Evolutionary conservation across 2,113 vertebrate species (phyloP).

Genomic region (Thalassoma bifasciatum): DNA sequence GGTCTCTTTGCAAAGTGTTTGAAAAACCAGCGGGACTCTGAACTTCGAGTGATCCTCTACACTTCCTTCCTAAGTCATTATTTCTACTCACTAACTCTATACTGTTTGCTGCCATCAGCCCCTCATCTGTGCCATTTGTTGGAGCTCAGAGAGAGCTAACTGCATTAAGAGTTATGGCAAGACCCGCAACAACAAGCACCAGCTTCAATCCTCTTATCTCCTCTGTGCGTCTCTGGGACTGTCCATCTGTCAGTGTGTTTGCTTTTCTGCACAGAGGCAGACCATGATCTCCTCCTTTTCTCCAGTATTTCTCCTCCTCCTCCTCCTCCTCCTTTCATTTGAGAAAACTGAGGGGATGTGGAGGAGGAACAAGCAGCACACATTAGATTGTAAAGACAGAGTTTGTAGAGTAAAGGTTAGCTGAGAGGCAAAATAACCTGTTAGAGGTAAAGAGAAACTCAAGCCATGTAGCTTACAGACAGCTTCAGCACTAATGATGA

Average conservation of each 20-base stretch:
- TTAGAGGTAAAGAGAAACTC: constrained; percentile 7
- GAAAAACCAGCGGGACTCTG: not conserved
- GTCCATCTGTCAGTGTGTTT: constrained; percentile 82
- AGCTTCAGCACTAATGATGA: constrained; percentile 24
- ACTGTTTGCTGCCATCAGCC: constrained; percentile 16
- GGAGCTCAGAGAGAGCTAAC: constrained; percentile 47
- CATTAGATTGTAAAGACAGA: constrained; percentile 2
- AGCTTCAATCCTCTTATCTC: constrained; percentile 82
- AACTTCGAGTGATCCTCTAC: not conserved
- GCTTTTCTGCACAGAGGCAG: constrained; percentile 42
- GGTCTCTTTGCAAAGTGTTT: not conserved
- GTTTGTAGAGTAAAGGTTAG: constrained; percentile 7
- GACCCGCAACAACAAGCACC: constrained; percentile 64
- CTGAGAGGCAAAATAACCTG: constrained; percentile 1
- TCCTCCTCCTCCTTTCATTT: constrained; percentile 29
- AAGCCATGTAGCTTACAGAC: not conserved
- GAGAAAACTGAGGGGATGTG: constrained; percentile 24
- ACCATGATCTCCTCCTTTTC: constrained; percentile 45
- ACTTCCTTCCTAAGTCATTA: not conserved
- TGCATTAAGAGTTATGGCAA: constrained; percentile 63
- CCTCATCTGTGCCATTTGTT: constrained; percentile 11
- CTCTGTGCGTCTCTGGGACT: constrained; percentile 64
- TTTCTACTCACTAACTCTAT: constrained; percentile 2
- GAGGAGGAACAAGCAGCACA: constrained; percentile 18
- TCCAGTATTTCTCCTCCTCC: constrained; percentile 35